Base-by-base conservation (phyloP, 2,113 vertebrate genomes). In the Phaethon lepturus region DNA sequence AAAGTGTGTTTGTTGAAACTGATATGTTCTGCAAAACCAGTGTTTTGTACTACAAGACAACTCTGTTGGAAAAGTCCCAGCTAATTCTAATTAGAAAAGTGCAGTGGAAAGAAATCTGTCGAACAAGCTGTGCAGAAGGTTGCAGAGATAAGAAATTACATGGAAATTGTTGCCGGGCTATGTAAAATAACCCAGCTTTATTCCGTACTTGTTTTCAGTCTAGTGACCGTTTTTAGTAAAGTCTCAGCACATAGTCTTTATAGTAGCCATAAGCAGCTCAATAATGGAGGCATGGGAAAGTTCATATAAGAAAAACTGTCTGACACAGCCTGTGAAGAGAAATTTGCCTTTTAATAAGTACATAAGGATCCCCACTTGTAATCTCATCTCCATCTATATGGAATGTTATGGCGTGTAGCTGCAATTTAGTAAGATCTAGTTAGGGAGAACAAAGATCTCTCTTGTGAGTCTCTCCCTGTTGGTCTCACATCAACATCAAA, bases 111-210 rank as follows among this genome's bases (percentile, higher is more conserved):
- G 62, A 75, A 79, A n/a, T 14, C 33, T 52, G 35, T 89, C 78
- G 58, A 92, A 80, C n/a, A 88, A 71, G 29, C 71, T 74, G 47
- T 78, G 40, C 40, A 72, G 58, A 93, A 94, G 45, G 35, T 45
- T 96, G 19, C 31, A 96, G 62, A 92, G 67, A 76, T 83, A 90
- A 93, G 62, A 68, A 92, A 69, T 86, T 14, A n/a, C 23, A 79
- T 0, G 2, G 53, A 90, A 96, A 73, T 66, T 53, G 73, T 62
- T 17, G 15, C 62, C 73, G 74, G 76, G 19, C 50, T 73, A 23
- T 60, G 55, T 75, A 66, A 85, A 95, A 90, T 19, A 75, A 16
- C 14, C 35, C 16, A 75, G 13, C 38, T 90, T 75, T 68, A 66
- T 90, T 93, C 42, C 64, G 31, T 58, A n/a, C 7, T 78, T 79